Evolutionary conservation across 2,113 vertebrate genomes (phyloP), one percentile per base, ranked within the genome.

Genomic region (Phocoena sinus): DNA sequence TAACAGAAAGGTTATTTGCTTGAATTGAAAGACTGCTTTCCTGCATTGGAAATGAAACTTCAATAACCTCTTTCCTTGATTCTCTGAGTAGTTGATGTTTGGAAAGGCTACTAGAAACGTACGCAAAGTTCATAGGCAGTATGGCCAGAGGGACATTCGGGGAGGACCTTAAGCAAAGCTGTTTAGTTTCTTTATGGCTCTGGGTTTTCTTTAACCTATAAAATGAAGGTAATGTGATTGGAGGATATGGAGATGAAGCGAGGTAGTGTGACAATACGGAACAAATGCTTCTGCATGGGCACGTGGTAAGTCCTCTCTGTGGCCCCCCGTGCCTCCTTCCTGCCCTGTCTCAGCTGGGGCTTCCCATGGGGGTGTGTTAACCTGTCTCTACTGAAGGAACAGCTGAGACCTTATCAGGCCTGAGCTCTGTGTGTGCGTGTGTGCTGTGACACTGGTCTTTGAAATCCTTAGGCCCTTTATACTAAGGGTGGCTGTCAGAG

Each of bases 1-100:
- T 38, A 50, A 20, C 26, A 90, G 86, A 81, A 67, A 74, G 18
- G 33, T 88, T 67, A 28, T 70, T 82, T 91, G 38, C 76, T 89
- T 53, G 18, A 65, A 80, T 76, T 8, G 28, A 81, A 91, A 92
- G 50, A 3, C 10, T 8, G 13, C 6, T n/a, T 95, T 91, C 25
- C n/a, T 85, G 17, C 28, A 0, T 44, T 84, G 20, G 63, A 53
- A 79, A 71, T 60, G 65, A 82, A 95, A 82, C 26, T 6, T 91
- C 33, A 17, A 0, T 68, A 41, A 60, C 38, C 7, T 77, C 83
- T 86, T 21, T 36, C 47, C 26, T 89, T 65, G 53, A 20, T 53
- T 65, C 44, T 60, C 60, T 82, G 26, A 26, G 3, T 10, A 17
- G 53, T 2, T 83, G 77, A 71, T 12, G 50, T 93, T 65, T 2